Evolutionary conservation across 2,113 vertebrate species (phyloP).

Genomic region (Cololabis saira): DNA sequence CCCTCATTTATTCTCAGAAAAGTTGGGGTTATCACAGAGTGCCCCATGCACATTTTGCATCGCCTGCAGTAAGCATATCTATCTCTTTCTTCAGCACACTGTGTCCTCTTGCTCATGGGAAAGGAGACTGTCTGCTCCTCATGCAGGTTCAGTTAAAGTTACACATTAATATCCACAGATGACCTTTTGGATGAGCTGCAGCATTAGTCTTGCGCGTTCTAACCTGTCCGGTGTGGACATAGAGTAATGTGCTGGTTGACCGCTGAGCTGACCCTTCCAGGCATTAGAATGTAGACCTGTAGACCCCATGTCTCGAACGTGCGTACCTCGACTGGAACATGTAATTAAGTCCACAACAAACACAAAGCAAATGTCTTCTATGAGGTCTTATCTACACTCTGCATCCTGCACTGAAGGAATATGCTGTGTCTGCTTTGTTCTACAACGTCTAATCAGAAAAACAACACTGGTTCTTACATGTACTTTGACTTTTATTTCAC

Average conservation of each 20-base stretch:
- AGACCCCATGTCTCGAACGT: constrained; percentile 74
- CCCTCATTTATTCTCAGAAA: constrained; percentile 62
- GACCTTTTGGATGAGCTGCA: constrained; percentile 81
- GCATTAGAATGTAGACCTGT: constrained; percentile 79
- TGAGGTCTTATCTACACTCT: constrained; percentile 67
- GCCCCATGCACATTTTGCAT: constrained; percentile 53
- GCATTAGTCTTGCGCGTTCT: constrained; percentile 80
- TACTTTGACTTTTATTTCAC: too few relatives aligned
- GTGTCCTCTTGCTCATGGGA: constrained; percentile 32
- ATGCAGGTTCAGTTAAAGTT: constrained; percentile 77
- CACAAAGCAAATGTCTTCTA: constrained; percentile 67
- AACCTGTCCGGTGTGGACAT: constrained; percentile 77
- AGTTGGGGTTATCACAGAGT: constrained; percentile 51
- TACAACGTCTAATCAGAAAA: neutral
- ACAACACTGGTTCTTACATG: too few relatives aligned
- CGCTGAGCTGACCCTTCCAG: constrained; percentile 72
- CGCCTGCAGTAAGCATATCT: constrained; percentile 45
- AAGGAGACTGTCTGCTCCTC: constrained; percentile 48
- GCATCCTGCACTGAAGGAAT: constrained; percentile 63
- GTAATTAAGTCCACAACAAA: constrained; percentile 76
- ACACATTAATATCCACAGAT: constrained; percentile 80
- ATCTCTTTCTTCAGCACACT: constrained; percentile 31
- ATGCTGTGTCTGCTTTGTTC: constrained; percentile 59
- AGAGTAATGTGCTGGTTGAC: constrained; percentile 84
- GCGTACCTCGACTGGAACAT: constrained; percentile 58